phyloP scores from a whole-genome alignment of 2,113 vertebrate genomes.

The Cheilinus undulatus region DNA sequence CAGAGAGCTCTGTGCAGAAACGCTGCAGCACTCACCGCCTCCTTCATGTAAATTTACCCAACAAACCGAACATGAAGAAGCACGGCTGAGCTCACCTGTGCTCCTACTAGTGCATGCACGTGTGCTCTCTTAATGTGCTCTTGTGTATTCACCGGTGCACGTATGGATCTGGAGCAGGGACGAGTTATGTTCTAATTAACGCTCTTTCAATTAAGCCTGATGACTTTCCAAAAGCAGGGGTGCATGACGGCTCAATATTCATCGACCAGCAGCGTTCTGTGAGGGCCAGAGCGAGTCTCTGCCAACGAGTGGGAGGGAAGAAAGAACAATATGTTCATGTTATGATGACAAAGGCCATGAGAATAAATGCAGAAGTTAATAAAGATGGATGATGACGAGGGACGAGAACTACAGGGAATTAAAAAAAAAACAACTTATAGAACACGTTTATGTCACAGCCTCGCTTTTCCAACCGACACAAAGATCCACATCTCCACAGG shows the following conservation, averaged over 20 bases:
- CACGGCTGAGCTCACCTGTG: background rate
- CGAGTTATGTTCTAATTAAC: constrained; percentile 43
- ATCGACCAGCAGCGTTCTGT: constrained; percentile 7
- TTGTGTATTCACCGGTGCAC: constrained; percentile 19
- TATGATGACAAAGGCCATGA: background rate
- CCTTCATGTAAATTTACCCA: background rate
- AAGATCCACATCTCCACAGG: too few relatives aligned
- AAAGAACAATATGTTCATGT: background rate
- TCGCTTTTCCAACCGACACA: too few relatives aligned
- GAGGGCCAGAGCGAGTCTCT: background rate
- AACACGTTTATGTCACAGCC: too few relatives aligned
- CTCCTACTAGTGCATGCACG: background rate
- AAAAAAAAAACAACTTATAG: too few relatives aligned
- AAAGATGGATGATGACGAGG: too few relatives aligned
- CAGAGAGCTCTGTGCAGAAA: constrained; percentile 1
- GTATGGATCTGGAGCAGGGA: constrained; percentile 17
- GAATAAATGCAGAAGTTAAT: background rate
- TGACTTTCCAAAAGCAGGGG: constrained; percentile 40
- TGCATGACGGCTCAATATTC: constrained; percentile 46
- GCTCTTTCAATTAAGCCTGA: constrained; percentile 42
- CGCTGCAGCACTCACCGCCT: background rate
- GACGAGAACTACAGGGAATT: too few relatives aligned
- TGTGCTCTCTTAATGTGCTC: constrained; percentile 2
- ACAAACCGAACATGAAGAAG: background rate
- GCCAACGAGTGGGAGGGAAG: background rate